These are phyloP conservation scores for Zaprionus ghesquierei DNA, from an alignment of 1,140 invertebrate genomes.

Conservation along the genomic window DNA sequence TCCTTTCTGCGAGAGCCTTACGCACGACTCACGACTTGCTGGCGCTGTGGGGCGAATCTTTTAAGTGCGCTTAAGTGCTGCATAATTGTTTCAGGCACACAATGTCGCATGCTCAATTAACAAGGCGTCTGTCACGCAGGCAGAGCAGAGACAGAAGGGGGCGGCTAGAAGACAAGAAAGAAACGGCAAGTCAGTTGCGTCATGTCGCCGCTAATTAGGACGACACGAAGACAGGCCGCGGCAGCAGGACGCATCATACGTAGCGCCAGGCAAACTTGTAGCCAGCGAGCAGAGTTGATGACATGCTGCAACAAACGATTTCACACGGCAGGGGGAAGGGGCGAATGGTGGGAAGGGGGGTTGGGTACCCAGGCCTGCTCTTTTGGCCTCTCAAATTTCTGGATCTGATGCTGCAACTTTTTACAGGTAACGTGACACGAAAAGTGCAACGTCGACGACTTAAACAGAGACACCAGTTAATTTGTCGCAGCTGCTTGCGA, in stretches of 20 bases:
- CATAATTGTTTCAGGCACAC: constrained; percentile 66
- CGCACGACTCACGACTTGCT: background rate
- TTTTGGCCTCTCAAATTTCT: background rate
- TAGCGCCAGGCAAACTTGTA: constrained; percentile 39
- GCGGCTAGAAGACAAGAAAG: background rate
- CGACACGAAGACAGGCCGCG: constrained; percentile 23
- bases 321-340: background rate
- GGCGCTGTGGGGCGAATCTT: constrained; percentile 2
- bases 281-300: constrained; percentile 24
- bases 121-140: constrained; percentile 32
- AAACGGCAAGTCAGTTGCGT: background rate
- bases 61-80: constrained; percentile 59
- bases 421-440: constrained; percentile 13
- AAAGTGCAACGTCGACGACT: constrained; percentile 69
- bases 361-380: background rate
- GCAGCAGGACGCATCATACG: constrained; percentile 33
- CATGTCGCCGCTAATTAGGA: constrained; percentile 63
- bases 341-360: background rate
- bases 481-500: constrained; percentile 33
- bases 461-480: constrained; percentile 40
- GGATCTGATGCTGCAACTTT: constrained; percentile 2
- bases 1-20: background rate
- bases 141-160: background rate
- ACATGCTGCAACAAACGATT: constrained; percentile 24
- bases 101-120: constrained; percentile 65